Evolutionary conservation across 2,113 vertebrate genomes (phyloP), one percentile per base, ranked within the genome.

Genomic region (Cervus canadensis): DNA sequence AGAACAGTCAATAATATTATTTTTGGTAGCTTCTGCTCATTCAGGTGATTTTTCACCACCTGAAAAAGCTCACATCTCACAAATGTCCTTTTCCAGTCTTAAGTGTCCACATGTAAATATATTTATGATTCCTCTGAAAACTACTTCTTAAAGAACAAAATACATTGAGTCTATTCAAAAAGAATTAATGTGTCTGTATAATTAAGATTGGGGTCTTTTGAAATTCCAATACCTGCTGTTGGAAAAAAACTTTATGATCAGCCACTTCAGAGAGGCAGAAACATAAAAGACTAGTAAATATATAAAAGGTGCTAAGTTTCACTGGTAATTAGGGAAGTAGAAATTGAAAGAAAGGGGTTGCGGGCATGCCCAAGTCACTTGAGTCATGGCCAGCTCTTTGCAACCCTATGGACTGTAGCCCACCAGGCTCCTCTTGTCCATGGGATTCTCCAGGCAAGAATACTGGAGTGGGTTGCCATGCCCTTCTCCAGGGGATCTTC

Each of bases 161-260:
- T 57, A 36, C 7, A 62, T 9, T 57, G 19, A 64, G 60, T 12
- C 17, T 9, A 94, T 85, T 28, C 36, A 54, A 90, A 95, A 95
- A 50, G 2, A 95, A 89, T 89, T 30, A 45, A 81, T 33, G 14
- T 84, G 10, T 36, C 13, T 74, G 2, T 30, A 85, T 43, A 91
- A 84, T 59, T 87, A 83, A 95, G 25, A 93, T 50, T 85, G 4
- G 30, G 59, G 48, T 81, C 8, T 91, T 76, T 48, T 67, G 86
- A 48, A 91, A 88, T 94, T 96, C 76, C 13, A 91, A 87, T 83
- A 95, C 64, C 25, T 59, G 81, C 45, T 74, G 26, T 87, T 71
- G 92, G 74, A 48, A 79, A 74, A 60, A 74, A 71, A 23, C 4
- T 52, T 62, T 82, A 89, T 54, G 10, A 94, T 87, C 0, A 90